These are phyloP conservation scores for Heterochromis multidens DNA, from an alignment of 2,113 vertebrate species.

Conservation along the genomic window DNA sequence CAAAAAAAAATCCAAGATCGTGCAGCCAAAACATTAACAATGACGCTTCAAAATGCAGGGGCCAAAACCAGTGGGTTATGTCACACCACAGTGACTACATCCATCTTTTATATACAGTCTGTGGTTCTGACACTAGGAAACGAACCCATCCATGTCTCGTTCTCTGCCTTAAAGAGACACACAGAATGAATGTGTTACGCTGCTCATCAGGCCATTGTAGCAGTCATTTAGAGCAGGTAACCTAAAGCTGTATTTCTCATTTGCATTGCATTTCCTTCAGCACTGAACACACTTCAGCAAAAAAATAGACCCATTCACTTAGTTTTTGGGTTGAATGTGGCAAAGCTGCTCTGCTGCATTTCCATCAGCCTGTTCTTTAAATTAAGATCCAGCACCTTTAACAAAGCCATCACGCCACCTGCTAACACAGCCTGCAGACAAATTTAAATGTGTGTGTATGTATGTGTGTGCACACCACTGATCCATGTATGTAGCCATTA, in stretches of 20 bases:
- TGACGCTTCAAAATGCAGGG: background rate
- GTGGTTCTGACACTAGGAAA: background rate
- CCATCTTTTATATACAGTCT: background rate
- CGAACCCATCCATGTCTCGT: background rate
- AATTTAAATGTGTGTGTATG: background rate
- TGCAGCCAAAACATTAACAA: background rate
- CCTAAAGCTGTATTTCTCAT: background rate
- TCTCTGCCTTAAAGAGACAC: background rate
- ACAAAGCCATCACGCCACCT: conserved; percentile 1
- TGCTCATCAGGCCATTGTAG: background rate
- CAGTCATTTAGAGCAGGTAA: background rate
- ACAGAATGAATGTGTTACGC: background rate
- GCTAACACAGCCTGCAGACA: conserved; percentile 11
- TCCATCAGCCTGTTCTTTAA: conserved; percentile 1
- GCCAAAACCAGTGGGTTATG: background rate
- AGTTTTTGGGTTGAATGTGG: background rate
- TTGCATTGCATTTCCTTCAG: background rate
- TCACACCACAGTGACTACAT: background rate
- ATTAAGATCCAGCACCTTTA: background rate
- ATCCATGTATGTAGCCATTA: background rate
- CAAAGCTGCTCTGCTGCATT: background rate
- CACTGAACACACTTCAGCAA: background rate
- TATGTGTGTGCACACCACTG: background rate
- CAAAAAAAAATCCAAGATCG: background rate
- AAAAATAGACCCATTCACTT: background rate